Conservation (phyloP, 2,797 vertebrate genomes). For the Clarias fuscus region DNA sequence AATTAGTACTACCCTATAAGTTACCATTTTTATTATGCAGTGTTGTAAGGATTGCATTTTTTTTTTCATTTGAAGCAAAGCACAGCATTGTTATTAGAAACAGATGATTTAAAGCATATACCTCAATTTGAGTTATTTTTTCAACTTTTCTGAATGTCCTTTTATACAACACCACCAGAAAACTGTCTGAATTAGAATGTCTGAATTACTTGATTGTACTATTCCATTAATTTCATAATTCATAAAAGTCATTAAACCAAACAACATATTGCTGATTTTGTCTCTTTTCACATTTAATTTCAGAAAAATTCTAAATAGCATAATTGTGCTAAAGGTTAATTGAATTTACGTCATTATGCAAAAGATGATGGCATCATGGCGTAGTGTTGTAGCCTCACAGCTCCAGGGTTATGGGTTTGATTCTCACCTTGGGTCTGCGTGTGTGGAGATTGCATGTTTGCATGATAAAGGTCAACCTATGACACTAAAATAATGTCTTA, state of each 20-base stretch:
- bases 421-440: too few species aligned
- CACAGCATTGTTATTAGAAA: background rate
- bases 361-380: too few species aligned
- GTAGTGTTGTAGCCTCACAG: too few species aligned
- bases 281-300: background rate
- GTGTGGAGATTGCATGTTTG: too few species aligned
- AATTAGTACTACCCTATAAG: background rate
- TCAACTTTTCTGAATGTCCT: background rate
- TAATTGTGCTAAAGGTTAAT: background rate
- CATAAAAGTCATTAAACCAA: background rate
- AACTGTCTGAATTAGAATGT: background rate
- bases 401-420: too few species aligned
- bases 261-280: background rate
- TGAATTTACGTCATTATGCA: too few species aligned
- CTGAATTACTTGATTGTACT: background rate
- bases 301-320: background rate
- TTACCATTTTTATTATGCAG: background rate
- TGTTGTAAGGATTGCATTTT: background rate
- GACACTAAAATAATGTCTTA: constrained; percentile 1
- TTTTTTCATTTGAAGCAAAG: background rate
- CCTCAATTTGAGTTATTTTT: constrained; percentile 40
- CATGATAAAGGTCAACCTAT: constrained; percentile 10
- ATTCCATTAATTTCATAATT: background rate
- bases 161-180: constrained; percentile 12
- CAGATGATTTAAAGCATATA: constrained; percentile 32